Base-by-base conservation (phyloP, 2,113 vertebrate genomes). In the Toxostoma redivivum region DNA sequence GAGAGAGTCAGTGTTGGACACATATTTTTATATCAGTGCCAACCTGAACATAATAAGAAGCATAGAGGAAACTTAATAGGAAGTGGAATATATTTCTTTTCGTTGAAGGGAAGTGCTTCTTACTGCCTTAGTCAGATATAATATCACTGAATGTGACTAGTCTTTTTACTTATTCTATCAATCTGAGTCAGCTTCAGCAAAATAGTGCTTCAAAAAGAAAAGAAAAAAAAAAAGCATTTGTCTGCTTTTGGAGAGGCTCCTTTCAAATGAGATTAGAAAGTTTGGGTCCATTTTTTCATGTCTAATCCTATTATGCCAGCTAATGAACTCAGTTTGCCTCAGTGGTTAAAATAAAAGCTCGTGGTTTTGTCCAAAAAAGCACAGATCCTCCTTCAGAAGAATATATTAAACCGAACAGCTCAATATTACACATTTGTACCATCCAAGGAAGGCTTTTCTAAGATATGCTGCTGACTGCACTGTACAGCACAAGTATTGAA, bases 201-300 rank as follows among this genome's bases (percentile, higher is more conserved):
- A 91, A 40, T 64, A 62, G 88, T 91, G 76, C 78, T 96, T 97
- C 80, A 95, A 92, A 95, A 95, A 95, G 53, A 85, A 69, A 94
- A 61, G 96, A 95, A 86, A 83, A 45, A 90, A 38, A 58, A 47
- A 51, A 94, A 96, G 94, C 82, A 90, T 93, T 85, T 93, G 80
- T 85, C 86, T 95, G 86, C 91, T 97, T 97, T 93, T 88, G 83
- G 91, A 96, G 91, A 91, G 74, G 51, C 13, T 97, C 57, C 69
- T 97, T 97, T 94, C 78, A 96, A 97, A 97, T 90, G 79, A 96
- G 90, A 88, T 97, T 96, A 97, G 82, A 92, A 97, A 94, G 94
- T 86, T 92, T 88, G 72, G 62, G 57, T 73, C 82, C 61, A 91
- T 94, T 93, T 94, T 53, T 92, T 96, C 50, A 94, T 74, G 96